phyloP scores from a whole-genome alignment of 2,797 vertebrate species.

The Spinus pinus region DNA sequence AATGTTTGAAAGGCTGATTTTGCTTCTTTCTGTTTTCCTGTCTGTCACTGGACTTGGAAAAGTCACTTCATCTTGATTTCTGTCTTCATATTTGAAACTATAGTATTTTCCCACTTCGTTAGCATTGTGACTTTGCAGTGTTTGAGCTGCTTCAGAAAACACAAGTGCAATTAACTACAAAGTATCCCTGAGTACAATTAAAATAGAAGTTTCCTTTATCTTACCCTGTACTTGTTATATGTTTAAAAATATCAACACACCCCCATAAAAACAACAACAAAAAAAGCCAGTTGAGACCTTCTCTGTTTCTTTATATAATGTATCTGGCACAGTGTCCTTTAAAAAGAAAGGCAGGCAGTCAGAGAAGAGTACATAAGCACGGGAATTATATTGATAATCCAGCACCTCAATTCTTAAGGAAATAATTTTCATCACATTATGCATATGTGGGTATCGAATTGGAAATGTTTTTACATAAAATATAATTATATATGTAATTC shows the following conservation, averaged over 20 bases:
- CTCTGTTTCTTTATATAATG: neutral
- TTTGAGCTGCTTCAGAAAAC: conserved; percentile 8
- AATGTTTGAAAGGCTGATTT: neutral
- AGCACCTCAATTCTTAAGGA: neutral
- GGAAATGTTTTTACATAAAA: neutral
- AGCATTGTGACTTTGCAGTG: neutral
- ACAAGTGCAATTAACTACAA: neutral
- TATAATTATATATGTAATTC: neutral
- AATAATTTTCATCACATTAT: neutral
- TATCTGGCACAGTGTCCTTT: neutral
- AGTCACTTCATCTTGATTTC: conserved; percentile 14
- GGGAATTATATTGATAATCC: neutral
- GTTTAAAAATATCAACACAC: neutral
- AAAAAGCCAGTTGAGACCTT: neutral
- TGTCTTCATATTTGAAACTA: conserved; percentile 1
- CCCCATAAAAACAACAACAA: too few species aligned
- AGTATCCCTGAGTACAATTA: neutral
- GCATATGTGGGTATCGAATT: neutral
- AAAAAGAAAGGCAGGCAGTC: neutral
- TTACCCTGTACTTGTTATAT: neutral
- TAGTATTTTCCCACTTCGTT: neutral
- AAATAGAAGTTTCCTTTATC: neutral
- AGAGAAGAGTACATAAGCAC: neutral
- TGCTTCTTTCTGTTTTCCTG: neutral
- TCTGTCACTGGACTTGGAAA: neutral